A percentile compares a stretch with the other conserved stretches of the same genome.
Evolutionary conservation across 2,888 invertebrate species (phyloP).

Genomic region (Thalpophila matura): DNA sequence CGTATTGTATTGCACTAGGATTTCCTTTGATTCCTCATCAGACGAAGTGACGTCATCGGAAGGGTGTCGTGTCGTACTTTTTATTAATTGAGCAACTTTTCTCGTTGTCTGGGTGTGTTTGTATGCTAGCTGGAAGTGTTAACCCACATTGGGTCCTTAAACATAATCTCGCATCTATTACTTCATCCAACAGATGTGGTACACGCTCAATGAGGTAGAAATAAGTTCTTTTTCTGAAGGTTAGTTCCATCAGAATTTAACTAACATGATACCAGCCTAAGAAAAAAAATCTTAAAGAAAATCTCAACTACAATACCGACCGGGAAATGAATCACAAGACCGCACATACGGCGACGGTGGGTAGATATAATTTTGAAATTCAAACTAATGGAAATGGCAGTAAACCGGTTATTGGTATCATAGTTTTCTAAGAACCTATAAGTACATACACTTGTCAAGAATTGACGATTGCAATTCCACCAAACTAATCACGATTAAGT

Average conservation of each 20-base stretch:
- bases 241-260: no score
- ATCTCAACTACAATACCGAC: no score
- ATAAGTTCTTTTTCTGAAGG: no score
- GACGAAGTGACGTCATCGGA: conserved; percentile 19
- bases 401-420: neutral
- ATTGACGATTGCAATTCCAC: conserved; percentile 3
- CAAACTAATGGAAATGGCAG: neutral
- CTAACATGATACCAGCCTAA: no score
- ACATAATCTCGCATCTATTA: no score
- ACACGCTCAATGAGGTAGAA: no score
- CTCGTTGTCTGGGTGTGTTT: neutral
- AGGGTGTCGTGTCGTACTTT: neutral
- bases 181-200: no score
- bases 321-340: no score
- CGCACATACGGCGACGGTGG: no score
- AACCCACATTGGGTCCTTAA: neutral
- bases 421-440: neutral
- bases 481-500: conserved; percentile 35
- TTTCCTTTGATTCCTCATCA: conserved; percentile 18
- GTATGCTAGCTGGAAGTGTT: neutral
- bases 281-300: no score
- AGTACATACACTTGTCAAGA: no score
- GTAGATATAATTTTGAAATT: no score
- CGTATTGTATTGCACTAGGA: conserved; percentile 28
- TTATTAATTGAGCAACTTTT: neutral